Base-by-base conservation (phyloP, 2,113 vertebrate genomes). In the Rhizomys pruinosus region DNA sequence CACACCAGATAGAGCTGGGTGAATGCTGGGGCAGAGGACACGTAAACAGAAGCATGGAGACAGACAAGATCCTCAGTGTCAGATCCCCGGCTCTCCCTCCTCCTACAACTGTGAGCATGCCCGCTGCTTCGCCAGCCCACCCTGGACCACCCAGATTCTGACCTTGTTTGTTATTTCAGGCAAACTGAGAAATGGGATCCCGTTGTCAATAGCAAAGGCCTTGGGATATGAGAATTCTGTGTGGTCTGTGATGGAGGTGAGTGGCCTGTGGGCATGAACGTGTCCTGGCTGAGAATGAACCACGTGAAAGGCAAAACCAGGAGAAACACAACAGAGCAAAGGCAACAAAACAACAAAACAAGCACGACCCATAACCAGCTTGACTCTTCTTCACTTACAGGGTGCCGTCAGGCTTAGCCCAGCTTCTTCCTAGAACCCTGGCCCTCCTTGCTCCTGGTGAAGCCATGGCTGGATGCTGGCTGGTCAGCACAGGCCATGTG, bases 111-210 rank as follows among this genome's bases (percentile, higher is more conserved):
- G 6, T 7, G 29, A 34, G 57, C 23, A 29, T 47, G 32, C 55
- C 77, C 7, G 0, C 2, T 17, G 11, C 66, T 8, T 20, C 69
- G 68, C 63, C 57, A 1, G 3, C 39, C 71, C 34, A 39, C 34
- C 12, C 7, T 29, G 9, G 42, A 22, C 27, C 73, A 69, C 15
- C 57, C 13, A 16, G n/a, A 23, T 42, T 86, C 81, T 91, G 59
- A 90, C 57, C n/a, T 32, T 19, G 2, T 92, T 94, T 86, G 5
- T 86, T 59, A 39, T 97, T 97, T 93, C 93, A 97, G 97, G 86
- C 55, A 94, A 93, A 91, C 20, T 97, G 81, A 90, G 90, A 84
- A 3, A 69, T 0, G 96, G 96, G 44, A 32, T 97, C 42, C 16
- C 39, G 0, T 3, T 97, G 68, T 10, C 78, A 0, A 44, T 93